Conservation (phyloP, 1,140 invertebrate species). For the Limonius californicus region DNA sequence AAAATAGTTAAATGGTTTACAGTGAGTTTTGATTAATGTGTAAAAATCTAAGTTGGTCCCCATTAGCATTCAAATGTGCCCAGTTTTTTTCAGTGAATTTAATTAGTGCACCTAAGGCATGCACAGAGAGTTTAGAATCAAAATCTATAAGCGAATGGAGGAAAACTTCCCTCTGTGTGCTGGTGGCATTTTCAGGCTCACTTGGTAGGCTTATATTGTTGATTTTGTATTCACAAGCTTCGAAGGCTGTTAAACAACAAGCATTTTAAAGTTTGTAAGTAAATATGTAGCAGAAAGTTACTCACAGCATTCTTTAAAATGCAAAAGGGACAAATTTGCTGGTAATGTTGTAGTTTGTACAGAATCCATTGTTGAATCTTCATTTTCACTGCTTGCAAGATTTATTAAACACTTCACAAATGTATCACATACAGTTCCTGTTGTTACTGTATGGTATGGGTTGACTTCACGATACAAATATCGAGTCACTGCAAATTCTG, state of each 20-base stretch:
- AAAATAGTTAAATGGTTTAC: too few relatives aligned
- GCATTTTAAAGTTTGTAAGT: conserved; percentile 17
- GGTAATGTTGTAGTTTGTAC: conserved; percentile 42
- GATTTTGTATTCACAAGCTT: conserved; percentile 60
- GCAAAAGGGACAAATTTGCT: conserved; percentile 51
- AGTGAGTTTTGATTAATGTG: conserved; percentile 22
- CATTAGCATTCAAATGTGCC: conserved; percentile 36
- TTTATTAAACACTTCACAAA: conserved; percentile 51
- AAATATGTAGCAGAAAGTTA: too few relatives aligned
- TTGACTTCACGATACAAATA: conserved; percentile 60
- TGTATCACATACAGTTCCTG: conserved; percentile 49
- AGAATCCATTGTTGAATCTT: conserved; percentile 26
- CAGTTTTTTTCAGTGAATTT: conserved; percentile 70
- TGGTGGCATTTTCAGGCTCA: conserved; percentile 55
- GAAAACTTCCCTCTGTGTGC: conserved; percentile 59
- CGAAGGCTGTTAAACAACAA: conserved; percentile 51
- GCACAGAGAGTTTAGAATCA: conserved; percentile 59
- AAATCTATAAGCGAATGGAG: conserved; percentile 68
- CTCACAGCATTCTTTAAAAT: conserved; percentile 56
- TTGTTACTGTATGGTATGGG: conserved; percentile 56
- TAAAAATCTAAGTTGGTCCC: conserved; percentile 9
- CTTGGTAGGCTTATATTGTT: conserved; percentile 56
- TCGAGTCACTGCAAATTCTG: conserved; percentile 56
- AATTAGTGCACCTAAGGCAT: conserved; percentile 69
- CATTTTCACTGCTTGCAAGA: conserved; percentile 30